Evolutionary conservation across 1,140 invertebrate genomes (phyloP).

Genomic region (Drosophila sucinea): DNA sequence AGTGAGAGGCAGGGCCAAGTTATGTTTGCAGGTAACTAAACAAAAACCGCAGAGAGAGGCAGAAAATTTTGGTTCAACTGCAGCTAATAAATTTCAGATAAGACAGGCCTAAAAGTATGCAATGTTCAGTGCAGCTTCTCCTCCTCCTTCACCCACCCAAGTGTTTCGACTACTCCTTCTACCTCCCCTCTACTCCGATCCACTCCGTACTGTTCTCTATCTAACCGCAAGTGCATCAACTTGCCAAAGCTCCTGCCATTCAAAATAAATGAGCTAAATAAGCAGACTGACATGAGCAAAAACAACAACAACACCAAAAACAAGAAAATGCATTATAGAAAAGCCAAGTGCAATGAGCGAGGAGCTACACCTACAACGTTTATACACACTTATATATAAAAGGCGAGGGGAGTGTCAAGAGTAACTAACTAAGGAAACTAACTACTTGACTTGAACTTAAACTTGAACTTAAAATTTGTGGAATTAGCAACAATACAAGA

Average conservation of each 20-base stretch:
- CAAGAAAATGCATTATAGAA: conserved; percentile 60
- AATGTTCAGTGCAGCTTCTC: neutral
- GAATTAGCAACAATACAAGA: neutral
- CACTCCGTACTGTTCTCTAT: neutral
- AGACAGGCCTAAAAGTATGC: conserved; percentile 51
- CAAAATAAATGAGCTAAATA: conserved; percentile 81
- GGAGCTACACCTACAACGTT: neutral
- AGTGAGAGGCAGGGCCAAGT: conserved; percentile 39
- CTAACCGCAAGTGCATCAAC: conserved; percentile 70
- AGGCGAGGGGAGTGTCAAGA: neutral
- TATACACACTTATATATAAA: too few relatives aligned
- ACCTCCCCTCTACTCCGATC: neutral
- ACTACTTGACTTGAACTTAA: neutral
- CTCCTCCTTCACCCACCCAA: too few relatives aligned
- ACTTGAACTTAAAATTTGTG: neutral
- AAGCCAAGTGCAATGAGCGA: conserved; percentile 54
- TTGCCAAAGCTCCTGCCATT: conserved; percentile 62
- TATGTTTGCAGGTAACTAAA: conserved; percentile 13
- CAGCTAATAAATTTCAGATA: conserved; percentile 57
- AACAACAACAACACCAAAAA: conserved; percentile 19
- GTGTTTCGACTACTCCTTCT: too few relatives aligned
- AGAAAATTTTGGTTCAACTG: conserved; percentile 39
- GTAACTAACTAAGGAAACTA: neutral
- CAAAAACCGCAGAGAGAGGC: neutral
- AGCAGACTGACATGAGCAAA: conserved; percentile 68